These are phyloP conservation scores for Abramis brama DNA, from an alignment of 2,113 vertebrate species.

Conservation along the genomic window DNA sequence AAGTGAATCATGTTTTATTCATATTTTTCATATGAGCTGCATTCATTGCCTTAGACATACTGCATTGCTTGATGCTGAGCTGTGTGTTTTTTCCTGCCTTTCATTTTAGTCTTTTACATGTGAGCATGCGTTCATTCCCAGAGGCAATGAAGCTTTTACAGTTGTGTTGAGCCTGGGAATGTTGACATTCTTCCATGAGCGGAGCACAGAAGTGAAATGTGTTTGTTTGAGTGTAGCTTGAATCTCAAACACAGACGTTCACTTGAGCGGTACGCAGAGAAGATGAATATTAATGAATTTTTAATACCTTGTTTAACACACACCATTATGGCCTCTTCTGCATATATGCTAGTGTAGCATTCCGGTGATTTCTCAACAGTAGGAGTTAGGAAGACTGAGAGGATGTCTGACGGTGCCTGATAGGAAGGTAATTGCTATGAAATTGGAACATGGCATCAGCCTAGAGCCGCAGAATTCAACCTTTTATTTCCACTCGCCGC, in stretches of 20 bases:
- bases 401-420: conserved; percentile 66
- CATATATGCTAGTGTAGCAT: conserved; percentile 67
- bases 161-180: neutral
- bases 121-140: neutral
- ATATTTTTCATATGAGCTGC: neutral
- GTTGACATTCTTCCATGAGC: conserved; percentile 1
- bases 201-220: neutral
- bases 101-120: neutral
- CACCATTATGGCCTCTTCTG: conserved; percentile 63
- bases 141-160: neutral
- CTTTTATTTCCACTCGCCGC: conserved; percentile 52
- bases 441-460: conserved; percentile 68
- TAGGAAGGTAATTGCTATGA: conserved; percentile 70
- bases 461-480: conserved; percentile 57
- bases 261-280: conserved; percentile 54
- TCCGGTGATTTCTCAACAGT: conserved; percentile 69
- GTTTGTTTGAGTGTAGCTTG: conserved; percentile 29
- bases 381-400: conserved; percentile 55
- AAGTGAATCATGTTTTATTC: neutral
- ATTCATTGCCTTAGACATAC: neutral
- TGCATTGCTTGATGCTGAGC: neutral
- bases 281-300: conserved; percentile 69
- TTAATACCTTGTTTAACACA: conserved; percentile 70
- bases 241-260: conserved; percentile 28
- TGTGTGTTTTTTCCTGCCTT: neutral